These are phyloP conservation scores for Pachyrhynchus sulphureomaculatus DNA, from an alignment of 1,140 invertebrate genomes.

Conservation along the genomic window DNA sequence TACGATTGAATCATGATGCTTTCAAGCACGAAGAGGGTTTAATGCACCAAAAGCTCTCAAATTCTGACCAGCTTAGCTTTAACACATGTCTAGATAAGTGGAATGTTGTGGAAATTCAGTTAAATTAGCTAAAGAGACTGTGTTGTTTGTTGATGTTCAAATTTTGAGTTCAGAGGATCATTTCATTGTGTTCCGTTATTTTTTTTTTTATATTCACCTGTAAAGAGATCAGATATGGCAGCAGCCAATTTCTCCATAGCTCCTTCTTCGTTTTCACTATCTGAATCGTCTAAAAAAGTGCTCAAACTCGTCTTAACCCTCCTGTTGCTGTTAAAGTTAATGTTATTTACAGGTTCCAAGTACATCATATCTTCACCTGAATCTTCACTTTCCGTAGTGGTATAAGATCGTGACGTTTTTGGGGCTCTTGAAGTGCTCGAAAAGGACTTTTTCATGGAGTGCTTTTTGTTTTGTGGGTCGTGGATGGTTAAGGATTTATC, in stretches of 20 bases:
- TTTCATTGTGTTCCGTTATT: too few relatives aligned
- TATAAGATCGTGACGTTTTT: conserved; percentile 36
- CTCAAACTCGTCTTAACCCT: conserved; percentile 53
- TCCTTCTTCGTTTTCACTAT: conserved; percentile 77
- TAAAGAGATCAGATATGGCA: conserved; percentile 75
- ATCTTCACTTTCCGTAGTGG: conserved; percentile 47
- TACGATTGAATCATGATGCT: too few relatives aligned
- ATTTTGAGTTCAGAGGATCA: too few relatives aligned
- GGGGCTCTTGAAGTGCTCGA: conserved; percentile 17
- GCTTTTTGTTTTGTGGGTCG: conserved; percentile 34
- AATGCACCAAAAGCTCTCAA: too few relatives aligned
- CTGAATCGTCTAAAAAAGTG: conserved; percentile 70
- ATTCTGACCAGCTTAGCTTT: too few relatives aligned
- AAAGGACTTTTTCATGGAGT: conserved; percentile 18
- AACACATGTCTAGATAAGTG: too few relatives aligned
- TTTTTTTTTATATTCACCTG: conserved; percentile 57
- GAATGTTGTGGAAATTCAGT: too few relatives aligned
- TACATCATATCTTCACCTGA: conserved; percentile 50
- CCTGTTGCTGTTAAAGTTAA: conserved; percentile 41
- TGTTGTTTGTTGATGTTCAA: too few relatives aligned
- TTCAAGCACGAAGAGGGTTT: too few relatives aligned
- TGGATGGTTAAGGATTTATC: conserved; percentile 48
- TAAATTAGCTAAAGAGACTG: too few relatives aligned
- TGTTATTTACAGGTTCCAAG: conserved; percentile 44
- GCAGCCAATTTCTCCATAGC: conserved; percentile 68